A percentile compares a stretch with the other conserved stretches of the same genome.
Evolutionary conservation across 2,888 invertebrate genomes (phyloP).

Genomic region (Epirrhoe tristata): DNA sequence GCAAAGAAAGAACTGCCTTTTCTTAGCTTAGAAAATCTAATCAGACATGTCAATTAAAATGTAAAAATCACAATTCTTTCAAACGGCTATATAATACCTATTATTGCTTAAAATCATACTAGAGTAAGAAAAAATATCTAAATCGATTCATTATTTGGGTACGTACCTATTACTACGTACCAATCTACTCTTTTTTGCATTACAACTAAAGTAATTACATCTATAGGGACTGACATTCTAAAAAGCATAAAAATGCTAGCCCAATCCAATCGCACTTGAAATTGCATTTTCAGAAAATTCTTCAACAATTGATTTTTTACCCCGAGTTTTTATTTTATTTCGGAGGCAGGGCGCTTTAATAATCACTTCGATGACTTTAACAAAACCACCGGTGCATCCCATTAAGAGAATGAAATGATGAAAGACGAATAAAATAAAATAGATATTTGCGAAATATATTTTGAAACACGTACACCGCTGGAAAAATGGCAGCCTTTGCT

Average conservation of each 20-base stretch:
- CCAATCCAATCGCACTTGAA: constrained; percentile 8
- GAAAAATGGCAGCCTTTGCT: too few relatives aligned
- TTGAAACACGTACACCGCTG: background rate
- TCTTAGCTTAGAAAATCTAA: too few relatives aligned
- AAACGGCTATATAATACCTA: too few relatives aligned
- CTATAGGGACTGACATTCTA: background rate
- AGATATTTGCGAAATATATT: constrained; percentile 6
- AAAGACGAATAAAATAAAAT: constrained; percentile 6
- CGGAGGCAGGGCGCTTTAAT: constrained; percentile 8
- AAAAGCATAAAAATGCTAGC: constrained; percentile 10
- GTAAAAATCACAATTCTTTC: too few relatives aligned
- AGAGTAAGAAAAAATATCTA: too few relatives aligned
- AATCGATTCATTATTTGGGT: too few relatives aligned
- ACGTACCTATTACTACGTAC: too few relatives aligned
- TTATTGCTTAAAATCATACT: too few relatives aligned
- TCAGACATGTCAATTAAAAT: too few relatives aligned
- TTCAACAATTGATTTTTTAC: constrained; percentile 10
- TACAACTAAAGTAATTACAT: background rate
- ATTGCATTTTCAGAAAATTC: constrained; percentile 10
- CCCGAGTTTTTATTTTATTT: constrained; percentile 13
- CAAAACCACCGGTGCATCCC: constrained; percentile 7
- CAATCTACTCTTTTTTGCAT: background rate
- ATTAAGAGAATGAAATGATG: background rate
- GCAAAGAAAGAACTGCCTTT: too few relatives aligned
- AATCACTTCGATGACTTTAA: constrained; percentile 11